A percentile compares a stretch with the other conserved stretches of the same genome.
phyloP scores from a whole-genome alignment of 2,113 vertebrate species.

The Vidua chalybeata region DNA sequence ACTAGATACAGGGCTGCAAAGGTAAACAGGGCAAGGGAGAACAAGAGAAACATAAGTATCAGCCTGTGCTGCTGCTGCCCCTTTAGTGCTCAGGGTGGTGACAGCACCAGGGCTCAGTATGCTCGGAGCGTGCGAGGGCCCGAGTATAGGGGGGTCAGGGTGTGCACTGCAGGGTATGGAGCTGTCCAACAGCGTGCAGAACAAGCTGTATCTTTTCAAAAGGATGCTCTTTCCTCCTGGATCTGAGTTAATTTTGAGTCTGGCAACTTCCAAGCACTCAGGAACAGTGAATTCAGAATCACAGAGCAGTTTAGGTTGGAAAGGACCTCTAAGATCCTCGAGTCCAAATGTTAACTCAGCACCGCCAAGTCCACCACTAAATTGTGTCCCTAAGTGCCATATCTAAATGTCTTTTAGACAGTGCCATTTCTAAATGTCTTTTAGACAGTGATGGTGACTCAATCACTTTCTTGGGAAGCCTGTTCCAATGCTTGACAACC shows the following conservation, averaged over 20 bases:
- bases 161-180: rapidly evolving
- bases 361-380: not conserved
- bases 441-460: not conserved
- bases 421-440: not conserved
- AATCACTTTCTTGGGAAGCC: not conserved
- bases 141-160: rapidly evolving
- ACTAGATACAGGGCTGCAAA: not conserved
- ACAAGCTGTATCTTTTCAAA: not conserved
- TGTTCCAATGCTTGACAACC: not conserved
- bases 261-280: not conserved
- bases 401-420: not conserved
- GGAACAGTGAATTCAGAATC: not conserved
- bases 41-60: rapidly evolving
- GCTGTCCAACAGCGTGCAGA: not conserved
- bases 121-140: rapidly evolving
- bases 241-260: not conserved
- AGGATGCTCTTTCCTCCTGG: not conserved
- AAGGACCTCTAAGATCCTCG: not conserved
- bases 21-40: not conserved
- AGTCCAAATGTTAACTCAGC: not conserved
- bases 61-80: not conserved
- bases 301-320: not conserved
- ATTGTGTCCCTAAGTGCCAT: not conserved
- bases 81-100: rapidly evolving
- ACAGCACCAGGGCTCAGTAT: rapidly evolving